These are phyloP conservation scores for Hyaena hyaena DNA, from an alignment of 2,113 vertebrate genomes.

Conservation along the genomic window DNA sequence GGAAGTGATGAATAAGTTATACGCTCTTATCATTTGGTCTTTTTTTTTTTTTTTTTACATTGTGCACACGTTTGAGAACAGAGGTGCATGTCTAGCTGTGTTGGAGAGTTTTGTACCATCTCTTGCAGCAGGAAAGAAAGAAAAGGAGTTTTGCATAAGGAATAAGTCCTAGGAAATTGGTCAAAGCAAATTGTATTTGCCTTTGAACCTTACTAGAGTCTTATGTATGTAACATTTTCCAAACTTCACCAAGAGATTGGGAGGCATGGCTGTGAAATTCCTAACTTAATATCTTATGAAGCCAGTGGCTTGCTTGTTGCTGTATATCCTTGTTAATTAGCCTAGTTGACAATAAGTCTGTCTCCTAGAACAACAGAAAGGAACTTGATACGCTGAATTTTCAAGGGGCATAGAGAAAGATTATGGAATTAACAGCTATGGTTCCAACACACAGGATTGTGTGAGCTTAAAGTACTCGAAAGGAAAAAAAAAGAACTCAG, in stretches of 20 bases:
- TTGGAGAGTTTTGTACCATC: slow-evolving; percentile 27
- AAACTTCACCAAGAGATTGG: slow-evolving; percentile 15
- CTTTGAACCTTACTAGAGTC: slow-evolving; percentile 25
- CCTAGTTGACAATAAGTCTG: slow-evolving; percentile 7
- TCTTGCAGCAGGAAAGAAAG: slow-evolving; percentile 38
- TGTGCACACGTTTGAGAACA: not conserved
- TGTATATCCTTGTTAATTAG: not conserved
- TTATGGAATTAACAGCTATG: slow-evolving; percentile 13
- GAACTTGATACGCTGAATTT: not conserved
- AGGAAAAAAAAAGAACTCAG: not conserved
- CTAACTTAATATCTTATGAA: slow-evolving; percentile 35
- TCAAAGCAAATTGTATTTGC: slow-evolving; percentile 37
- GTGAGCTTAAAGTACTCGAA: not conserved
- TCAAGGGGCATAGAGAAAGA: not conserved
- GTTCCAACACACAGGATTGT: not conserved
- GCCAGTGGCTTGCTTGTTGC: slow-evolving; percentile 7
- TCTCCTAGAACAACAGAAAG: not conserved
- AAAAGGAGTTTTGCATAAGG: not conserved
- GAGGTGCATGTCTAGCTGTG: not conserved
- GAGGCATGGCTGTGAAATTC: slow-evolving; percentile 39
- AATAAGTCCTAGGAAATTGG: slow-evolving; percentile 7
- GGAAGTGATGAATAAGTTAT: not conserved
- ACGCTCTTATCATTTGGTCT: slow-evolving; percentile 2
- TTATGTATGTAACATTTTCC: slow-evolving; percentile 19
- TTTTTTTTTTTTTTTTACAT: not conserved